Conservation (phyloP, 2,888 invertebrate genomes). For the Sicus ferrugineus region DNA sequence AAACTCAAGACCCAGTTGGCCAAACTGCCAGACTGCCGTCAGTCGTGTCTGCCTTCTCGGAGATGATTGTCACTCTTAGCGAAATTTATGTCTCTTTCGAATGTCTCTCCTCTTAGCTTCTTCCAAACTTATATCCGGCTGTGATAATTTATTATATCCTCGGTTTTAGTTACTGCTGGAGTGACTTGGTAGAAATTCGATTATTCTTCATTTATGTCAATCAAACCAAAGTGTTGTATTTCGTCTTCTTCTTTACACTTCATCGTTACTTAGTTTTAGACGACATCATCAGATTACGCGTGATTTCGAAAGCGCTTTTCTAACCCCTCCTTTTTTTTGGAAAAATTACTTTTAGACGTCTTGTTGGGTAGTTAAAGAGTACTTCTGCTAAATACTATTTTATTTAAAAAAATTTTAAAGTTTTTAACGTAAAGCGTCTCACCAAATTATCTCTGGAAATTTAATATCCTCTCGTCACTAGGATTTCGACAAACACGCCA, state of each 20-base stretch:
- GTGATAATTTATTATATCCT: conserved; percentile 43
- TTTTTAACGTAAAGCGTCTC: conserved; percentile 29
- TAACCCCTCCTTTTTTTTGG: neutral
- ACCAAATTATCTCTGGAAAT: conserved; percentile 48
- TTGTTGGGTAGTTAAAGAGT: neutral
- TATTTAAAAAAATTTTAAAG: neutral
- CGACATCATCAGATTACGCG: conserved; percentile 25
- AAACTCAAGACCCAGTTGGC: neutral
- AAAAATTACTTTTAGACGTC: neutral
- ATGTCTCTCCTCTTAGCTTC: neutral
- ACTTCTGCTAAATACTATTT: too few species aligned
- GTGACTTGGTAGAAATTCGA: conserved; percentile 51
- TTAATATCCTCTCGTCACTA: conserved; percentile 49
- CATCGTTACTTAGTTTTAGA: neutral
- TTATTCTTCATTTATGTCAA: conserved; percentile 65
- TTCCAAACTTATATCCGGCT: conserved; percentile 23
- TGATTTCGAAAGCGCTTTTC: conserved; percentile 8
- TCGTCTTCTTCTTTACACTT: neutral
- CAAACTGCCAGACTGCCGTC: neutral
- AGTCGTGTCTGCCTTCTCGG: conserved; percentile 1
- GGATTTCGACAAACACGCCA: neutral
- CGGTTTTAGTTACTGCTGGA: conserved; percentile 27
- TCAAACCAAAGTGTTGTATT: conserved; percentile 49
- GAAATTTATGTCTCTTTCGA: neutral
- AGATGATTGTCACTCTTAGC: conserved; percentile 4